Evolutionary conservation across 2,113 vertebrate genomes (phyloP).

Genomic region (Lepisosteus oculatus): DNA sequence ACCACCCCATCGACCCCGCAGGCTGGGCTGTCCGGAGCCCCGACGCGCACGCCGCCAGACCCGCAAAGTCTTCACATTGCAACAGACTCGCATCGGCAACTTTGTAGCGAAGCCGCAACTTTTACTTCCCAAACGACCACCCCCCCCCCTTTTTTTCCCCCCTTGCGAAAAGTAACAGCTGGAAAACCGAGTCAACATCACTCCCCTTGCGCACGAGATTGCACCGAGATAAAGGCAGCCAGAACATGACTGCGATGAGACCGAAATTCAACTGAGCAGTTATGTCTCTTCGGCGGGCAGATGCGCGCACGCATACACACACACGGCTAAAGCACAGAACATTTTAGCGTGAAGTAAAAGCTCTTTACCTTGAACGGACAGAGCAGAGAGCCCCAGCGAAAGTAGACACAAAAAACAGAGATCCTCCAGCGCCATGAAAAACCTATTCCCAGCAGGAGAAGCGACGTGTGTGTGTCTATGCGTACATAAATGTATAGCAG

Average conservation of each 20-base stretch:
- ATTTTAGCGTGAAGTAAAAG: constrained; percentile 17
- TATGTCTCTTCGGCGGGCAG: no score
- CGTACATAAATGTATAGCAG: neutral
- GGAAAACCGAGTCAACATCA: neutral
- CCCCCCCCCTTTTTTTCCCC: no score
- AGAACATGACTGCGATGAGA: neutral
- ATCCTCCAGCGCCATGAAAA: constrained; percentile 74
- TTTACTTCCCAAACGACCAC: neutral
- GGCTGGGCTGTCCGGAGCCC: no score
- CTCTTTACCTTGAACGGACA: constrained; percentile 64
- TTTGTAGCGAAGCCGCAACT: neutral
- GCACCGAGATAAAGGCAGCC: constrained; percentile 35
- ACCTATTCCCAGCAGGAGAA: constrained; percentile 58
- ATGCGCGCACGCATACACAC: neutral
- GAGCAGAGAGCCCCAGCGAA: constrained; percentile 54
- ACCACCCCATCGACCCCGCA: no score
- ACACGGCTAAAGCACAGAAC: neutral
- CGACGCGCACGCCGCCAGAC: no score
- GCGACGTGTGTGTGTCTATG: constrained; percentile 45
- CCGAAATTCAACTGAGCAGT: no score
- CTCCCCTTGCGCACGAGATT: no score
- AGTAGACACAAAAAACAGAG: constrained; percentile 66
- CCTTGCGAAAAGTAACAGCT: constrained; percentile 1
- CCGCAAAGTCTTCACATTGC: neutral
- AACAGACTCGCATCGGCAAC: neutral